Evolutionary conservation across 1,140 invertebrate species (phyloP).

Genomic region (Aphaenogaster rudis): DNA sequence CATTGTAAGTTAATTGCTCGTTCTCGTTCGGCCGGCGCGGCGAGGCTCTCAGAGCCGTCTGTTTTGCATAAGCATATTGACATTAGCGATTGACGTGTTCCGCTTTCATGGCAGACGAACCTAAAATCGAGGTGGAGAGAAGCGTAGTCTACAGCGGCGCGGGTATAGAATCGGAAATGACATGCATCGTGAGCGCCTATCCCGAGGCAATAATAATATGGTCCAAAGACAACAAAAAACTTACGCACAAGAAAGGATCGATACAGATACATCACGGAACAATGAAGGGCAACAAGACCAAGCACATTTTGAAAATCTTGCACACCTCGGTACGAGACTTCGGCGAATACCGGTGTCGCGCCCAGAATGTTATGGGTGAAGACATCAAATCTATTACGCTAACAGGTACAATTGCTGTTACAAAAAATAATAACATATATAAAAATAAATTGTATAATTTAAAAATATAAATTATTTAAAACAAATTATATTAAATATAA

Average conservation of each 20-base stretch:
- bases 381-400: constrained; percentile 71
- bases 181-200: constrained; percentile 87
- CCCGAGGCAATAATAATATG: constrained; percentile 83
- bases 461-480: background rate
- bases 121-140: constrained; percentile 85
- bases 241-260: constrained; percentile 65
- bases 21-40: background rate
- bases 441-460: background rate
- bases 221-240: constrained; percentile 71
- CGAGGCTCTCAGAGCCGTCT: background rate
- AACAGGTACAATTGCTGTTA: constrained; percentile 74
- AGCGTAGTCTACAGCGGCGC: constrained; percentile 85
- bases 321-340: constrained; percentile 76
- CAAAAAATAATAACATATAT: background rate
- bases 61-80: constrained; percentile 15
- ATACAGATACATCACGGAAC: constrained; percentile 15
- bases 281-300: constrained; percentile 67
- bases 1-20: constrained; percentile 74
- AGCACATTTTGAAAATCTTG: constrained; percentile 77
- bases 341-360: constrained; percentile 81
- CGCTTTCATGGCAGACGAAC: constrained; percentile 81
- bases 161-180: constrained; percentile 85
- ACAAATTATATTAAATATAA: constrained; percentile 3
- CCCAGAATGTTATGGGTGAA: constrained; percentile 77
- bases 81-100: constrained; percentile 51